Evolutionary conservation across 2,888 invertebrate genomes (phyloP).

Genomic region (Dryomyza anilis): DNA sequence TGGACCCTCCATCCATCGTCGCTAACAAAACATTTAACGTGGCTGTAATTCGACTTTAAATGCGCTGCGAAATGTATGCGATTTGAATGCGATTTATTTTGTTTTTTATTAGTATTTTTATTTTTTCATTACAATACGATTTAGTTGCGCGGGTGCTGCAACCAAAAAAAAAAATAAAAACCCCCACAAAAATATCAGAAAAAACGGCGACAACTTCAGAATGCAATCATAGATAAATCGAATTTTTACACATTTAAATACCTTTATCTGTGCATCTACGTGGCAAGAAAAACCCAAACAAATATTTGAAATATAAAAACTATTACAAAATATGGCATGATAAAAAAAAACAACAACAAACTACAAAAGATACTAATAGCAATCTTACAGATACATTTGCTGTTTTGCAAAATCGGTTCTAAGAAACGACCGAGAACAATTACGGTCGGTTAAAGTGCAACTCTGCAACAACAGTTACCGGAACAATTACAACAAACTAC

Average conservation of each 20-base stretch:
- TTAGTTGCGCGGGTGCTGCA: slow-evolving; percentile 5
- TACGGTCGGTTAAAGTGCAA: too few relatives aligned
- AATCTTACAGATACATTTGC: not conserved
- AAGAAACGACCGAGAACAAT: too few relatives aligned
- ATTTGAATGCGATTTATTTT: too few relatives aligned
- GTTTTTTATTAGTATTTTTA: too few relatives aligned
- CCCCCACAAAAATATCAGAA: too few relatives aligned
- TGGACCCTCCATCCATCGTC: not conserved
- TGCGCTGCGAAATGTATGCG: slow-evolving; percentile 27
- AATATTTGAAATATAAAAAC: not conserved
- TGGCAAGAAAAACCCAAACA: not conserved
- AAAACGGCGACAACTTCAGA: not conserved
- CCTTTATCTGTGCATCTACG: not conserved
- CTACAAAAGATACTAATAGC: not conserved
- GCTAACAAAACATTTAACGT: not conserved
- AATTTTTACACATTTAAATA: slow-evolving; percentile 18
- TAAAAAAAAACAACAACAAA: too few relatives aligned
- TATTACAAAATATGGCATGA: not conserved
- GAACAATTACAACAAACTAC: not conserved
- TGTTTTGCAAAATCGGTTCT: slow-evolving; percentile 1
- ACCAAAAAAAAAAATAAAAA: too few relatives aligned
- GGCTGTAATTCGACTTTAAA: slow-evolving; percentile 11
- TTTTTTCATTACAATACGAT: too few relatives aligned
- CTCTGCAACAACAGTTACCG: not conserved
- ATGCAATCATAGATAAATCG: slow-evolving; percentile 15